These are phyloP conservation scores for Meghimatium bilineatum DNA, from an alignment of 2,888 invertebrate species.

Conservation along the genomic window DNA sequence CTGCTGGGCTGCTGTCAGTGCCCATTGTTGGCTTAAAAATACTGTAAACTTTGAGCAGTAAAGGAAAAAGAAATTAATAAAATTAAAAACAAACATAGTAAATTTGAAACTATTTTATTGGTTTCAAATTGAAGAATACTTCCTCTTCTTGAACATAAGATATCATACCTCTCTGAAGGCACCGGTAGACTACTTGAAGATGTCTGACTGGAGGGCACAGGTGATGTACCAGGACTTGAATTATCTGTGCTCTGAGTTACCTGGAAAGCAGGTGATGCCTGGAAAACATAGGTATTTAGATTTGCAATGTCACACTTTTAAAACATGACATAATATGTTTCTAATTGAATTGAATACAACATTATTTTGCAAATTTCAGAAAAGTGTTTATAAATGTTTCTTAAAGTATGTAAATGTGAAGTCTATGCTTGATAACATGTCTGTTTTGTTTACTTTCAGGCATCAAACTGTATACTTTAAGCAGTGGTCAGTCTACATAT, in stretches of 20 bases:
- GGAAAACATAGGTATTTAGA: background rate
- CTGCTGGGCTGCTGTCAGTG: no score
- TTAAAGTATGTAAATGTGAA: no score
- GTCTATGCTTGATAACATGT: no score
- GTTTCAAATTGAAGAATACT: background rate
- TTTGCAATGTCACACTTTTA: background rate
- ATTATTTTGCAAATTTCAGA: no score
- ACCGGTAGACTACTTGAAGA: slow-evolving; percentile 31
- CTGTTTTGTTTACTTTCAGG: no score
- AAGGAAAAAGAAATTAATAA: background rate
- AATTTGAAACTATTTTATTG: no score
- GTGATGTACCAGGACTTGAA: slow-evolving; percentile 11
- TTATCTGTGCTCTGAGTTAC: background rate
- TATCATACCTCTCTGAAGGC: slow-evolving; percentile 37
- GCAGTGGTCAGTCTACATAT: no score
- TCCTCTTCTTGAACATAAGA: background rate
- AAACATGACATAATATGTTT: background rate
- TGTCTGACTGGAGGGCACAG: slow-evolving; percentile 8
- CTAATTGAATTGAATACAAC: no score
- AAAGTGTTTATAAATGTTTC: no score
- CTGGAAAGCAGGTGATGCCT: background rate
- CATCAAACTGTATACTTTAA: no score
- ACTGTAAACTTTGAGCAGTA: no score
- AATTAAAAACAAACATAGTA: background rate
- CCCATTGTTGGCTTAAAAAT: no score